These are phyloP conservation scores for Meandrina meandrites DNA, from an alignment of 92 coral and sea anemone genomes.

Conservation along the genomic window DNA sequence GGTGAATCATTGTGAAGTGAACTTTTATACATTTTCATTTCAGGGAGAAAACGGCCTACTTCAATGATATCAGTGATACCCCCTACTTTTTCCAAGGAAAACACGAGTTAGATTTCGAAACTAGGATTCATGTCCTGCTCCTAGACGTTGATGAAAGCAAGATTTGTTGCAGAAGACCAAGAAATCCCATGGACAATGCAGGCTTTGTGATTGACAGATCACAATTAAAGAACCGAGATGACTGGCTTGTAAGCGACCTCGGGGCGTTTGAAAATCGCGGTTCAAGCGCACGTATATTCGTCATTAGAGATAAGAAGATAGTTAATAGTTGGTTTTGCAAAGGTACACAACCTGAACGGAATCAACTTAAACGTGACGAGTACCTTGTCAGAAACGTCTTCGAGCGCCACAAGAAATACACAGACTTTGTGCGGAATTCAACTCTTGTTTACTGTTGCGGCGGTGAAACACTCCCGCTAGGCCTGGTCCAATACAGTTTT, in stretches of 20 bases:
- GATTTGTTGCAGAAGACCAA: slow-evolving; percentile 16
- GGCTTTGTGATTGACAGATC: slow-evolving; percentile 39
- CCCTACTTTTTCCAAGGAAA: slow-evolving; percentile 19
- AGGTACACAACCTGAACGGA: slow-evolving; percentile 20
- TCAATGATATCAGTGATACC: slow-evolving; percentile 14
- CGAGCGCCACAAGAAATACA: slow-evolving; percentile 50
- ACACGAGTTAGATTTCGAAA: slow-evolving; percentile 17
- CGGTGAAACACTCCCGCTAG: slow-evolving; percentile 39
- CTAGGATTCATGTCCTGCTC: slow-evolving; percentile 4
- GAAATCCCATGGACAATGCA: slow-evolving; percentile 12
- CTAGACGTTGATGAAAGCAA: slow-evolving; percentile 28
- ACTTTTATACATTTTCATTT: too few relatives aligned
- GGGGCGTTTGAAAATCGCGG: slow-evolving; percentile 38
- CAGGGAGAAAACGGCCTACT: slow-evolving; percentile 17
- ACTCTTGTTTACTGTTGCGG: slow-evolving; percentile 27
- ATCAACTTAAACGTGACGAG: slow-evolving; percentile 8
- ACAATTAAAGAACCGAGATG: slow-evolving; percentile 29
- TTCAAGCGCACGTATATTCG: slow-evolving; percentile 26
- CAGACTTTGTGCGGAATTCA: slow-evolving; percentile 35
- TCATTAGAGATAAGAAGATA: slow-evolving; percentile 15
- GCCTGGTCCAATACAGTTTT: slow-evolving; percentile 41
- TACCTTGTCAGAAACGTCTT: slow-evolving; percentile 38
- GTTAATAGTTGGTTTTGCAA: slow-evolving; percentile 18
- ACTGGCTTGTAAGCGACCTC: slow-evolving; percentile 31
- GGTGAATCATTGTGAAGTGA: too few relatives aligned